phyloP scores from a whole-genome alignment of 1,140 invertebrate species.

The Lerema accius region DNA sequence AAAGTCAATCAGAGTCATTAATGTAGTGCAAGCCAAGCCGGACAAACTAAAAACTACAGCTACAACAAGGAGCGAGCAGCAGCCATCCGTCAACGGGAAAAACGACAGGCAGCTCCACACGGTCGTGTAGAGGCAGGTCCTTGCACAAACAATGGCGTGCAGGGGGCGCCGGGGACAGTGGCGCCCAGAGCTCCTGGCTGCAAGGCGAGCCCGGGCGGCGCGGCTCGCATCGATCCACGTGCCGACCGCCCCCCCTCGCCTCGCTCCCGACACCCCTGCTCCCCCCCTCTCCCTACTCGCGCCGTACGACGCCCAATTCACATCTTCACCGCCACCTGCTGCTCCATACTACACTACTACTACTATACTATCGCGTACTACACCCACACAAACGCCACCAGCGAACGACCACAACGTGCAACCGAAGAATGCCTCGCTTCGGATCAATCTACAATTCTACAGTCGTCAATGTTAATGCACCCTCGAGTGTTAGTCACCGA shows the following conservation, averaged over 20 bases:
- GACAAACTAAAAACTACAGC: too few species aligned
- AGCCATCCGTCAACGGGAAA: neutral
- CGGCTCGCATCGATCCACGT: slow-evolving; percentile 39
- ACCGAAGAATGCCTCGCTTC: too few species aligned
- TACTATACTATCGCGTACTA: neutral
- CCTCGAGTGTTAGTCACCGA: too few species aligned
- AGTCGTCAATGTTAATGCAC: too few species aligned
- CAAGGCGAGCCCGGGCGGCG: neutral
- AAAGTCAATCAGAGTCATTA: too few species aligned
- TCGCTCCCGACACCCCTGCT: neutral
- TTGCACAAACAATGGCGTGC: neutral
- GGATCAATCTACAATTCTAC: too few species aligned
- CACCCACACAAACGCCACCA: slow-evolving; percentile 30
- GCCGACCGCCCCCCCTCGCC: slow-evolving; percentile 8
- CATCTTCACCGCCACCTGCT: slow-evolving; percentile 5
- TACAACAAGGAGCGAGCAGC: too few species aligned
- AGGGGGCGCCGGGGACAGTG: slow-evolving; percentile 17
- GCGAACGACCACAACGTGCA: slow-evolving; percentile 8
- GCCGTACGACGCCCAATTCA: slow-evolving; percentile 28
- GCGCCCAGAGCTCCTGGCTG: neutral
- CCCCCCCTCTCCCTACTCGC: slow-evolving; percentile 17
- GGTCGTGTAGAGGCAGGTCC: neutral
- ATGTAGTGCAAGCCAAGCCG: too few species aligned
- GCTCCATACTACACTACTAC: neutral
- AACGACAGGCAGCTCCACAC: neutral